phyloP scores from a whole-genome alignment of 1,140 invertebrate genomes.

The Leucophenga varia region DNA sequence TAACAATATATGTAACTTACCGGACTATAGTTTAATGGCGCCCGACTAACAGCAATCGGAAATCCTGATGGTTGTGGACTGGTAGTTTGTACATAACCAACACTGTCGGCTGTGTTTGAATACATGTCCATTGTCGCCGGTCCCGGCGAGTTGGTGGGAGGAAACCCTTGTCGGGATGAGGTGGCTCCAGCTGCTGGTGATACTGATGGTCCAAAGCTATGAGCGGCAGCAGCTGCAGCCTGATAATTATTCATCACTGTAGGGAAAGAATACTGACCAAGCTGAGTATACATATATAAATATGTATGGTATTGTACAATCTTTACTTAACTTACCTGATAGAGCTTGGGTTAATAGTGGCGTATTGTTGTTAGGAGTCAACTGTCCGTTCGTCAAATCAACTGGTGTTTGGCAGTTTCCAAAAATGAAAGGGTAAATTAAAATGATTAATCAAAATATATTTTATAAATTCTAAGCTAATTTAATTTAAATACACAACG shows the following conservation, averaged over 20 bases:
- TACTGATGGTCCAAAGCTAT: constrained; percentile 67
- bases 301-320: background rate
- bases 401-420: no score
- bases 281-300: no score
- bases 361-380: constrained; percentile 91
- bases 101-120: constrained; percentile 77
- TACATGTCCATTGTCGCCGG: constrained; percentile 87
- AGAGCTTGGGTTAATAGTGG: constrained; percentile 90
- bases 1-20: no score
- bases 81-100: constrained; percentile 88
- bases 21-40: constrained; percentile 86
- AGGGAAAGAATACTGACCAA: constrained; percentile 14
- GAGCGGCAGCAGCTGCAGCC: constrained; percentile 72
- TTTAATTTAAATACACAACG: no score
- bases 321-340: constrained; percentile 72
- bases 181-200: constrained; percentile 63
- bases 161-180: constrained; percentile 75
- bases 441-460: no score
- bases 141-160: constrained; percentile 83
- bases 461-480: no score
- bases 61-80: constrained; percentile 89
- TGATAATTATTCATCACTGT: constrained; percentile 95
- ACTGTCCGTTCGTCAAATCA: constrained; percentile 91
- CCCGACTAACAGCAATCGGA: constrained; percentile 86
- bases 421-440: no score